phyloP scores from a whole-genome alignment of 2,888 invertebrate genomes.

The Boloria euphrosyne region DNA sequence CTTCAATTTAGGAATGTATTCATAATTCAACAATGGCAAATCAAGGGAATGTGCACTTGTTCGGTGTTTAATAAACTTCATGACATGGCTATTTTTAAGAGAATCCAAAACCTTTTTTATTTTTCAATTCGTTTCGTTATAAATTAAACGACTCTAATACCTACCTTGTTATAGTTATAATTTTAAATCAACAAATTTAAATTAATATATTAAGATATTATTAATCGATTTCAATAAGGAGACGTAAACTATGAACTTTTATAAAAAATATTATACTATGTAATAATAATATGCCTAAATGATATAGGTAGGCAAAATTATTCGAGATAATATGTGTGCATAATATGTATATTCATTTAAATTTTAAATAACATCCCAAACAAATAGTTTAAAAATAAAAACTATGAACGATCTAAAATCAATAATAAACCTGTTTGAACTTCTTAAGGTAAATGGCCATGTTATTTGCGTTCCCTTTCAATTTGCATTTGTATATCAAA shows the following conservation, averaged over 20 bases:
- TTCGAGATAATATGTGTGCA: no score
- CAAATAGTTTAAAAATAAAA: neutral
- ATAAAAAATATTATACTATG: no score
- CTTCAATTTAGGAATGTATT: constrained; percentile 56
- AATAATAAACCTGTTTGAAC: constrained; percentile 1
- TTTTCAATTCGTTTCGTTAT: no score
- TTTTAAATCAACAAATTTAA: no score
- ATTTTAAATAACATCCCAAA: neutral
- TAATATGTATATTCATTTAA: no score
- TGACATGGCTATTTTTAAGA: neutral
- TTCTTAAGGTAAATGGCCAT: constrained; percentile 5
- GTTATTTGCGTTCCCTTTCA: constrained; percentile 16
- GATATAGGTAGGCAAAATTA: no score
- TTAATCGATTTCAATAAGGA: no score
- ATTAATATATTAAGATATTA: no score
- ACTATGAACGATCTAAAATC: neutral
- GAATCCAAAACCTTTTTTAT: neutral
- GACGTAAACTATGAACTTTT: no score
- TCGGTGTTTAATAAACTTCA: constrained; percentile 13
- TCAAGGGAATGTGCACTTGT: neutral
- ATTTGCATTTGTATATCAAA: constrained; percentile 33
- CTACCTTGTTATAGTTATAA: no score
- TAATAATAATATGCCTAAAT: no score
- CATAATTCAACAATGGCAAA: constrained; percentile 40
- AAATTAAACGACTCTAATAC: no score